phyloP scores from a whole-genome alignment of 2,888 invertebrate species.

The Portevinia maculata region DNA sequence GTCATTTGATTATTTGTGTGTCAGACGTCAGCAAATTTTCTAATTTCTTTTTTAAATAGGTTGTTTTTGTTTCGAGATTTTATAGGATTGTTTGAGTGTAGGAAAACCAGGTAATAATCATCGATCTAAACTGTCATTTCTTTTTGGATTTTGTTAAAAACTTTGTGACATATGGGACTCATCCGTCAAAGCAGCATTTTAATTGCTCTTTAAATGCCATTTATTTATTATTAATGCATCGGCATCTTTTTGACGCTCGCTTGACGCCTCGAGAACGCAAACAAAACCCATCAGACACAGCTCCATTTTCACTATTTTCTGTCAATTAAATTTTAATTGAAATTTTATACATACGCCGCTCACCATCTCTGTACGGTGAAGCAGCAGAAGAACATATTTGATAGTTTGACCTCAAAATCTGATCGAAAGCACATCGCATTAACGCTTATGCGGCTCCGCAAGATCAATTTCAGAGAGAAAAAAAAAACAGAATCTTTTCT shows the following conservation, averaged over 20 bases:
- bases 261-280: neutral
- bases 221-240: conserved; percentile 14
- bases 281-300: conserved; percentile 11
- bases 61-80: no score
- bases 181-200: conserved; percentile 49
- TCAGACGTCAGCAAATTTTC: neutral
- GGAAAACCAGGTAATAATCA: no score
- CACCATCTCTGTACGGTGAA: neutral
- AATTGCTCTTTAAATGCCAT: conserved; percentile 26
- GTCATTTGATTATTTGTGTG: no score
- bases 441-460: conserved; percentile 21
- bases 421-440: conserved; percentile 22
- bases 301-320: conserved; percentile 8
- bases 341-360: conserved; percentile 10
- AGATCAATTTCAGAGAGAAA: conserved; percentile 42
- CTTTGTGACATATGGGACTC: conserved; percentile 15
- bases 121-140: no score
- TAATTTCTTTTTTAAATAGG: no score
- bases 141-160: no score
- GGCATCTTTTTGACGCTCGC: neutral
- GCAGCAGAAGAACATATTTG: conserved; percentile 22
- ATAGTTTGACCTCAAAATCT: conserved; percentile 59
- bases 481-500: conserved; percentile 44
- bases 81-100: no score
- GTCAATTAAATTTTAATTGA: conserved; percentile 53